Base-by-base conservation (phyloP, 2,888 invertebrate genomes). In the Parnassius glacialis region DNA sequence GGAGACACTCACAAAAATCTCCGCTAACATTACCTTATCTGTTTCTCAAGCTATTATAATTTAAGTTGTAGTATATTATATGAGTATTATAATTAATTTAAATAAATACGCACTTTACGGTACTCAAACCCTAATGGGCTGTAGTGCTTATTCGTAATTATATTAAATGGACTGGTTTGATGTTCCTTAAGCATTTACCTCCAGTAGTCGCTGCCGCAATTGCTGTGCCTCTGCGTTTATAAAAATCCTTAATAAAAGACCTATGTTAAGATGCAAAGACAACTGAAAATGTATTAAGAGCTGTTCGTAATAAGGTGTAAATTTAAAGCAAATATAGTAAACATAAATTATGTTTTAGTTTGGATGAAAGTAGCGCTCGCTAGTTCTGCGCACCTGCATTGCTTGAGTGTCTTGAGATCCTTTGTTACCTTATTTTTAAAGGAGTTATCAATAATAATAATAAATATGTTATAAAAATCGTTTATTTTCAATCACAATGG, bases 121-220 rank as follows among this genome's bases (percentile, higher is more conserved):
- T 47, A 52, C 57, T 47, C 51, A 50, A 48, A 20, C 44, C n/a
- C 45, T 51, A 62, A 48, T 55, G 51, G 41, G 56, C n/a, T 55
- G 43, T 43, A 45, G 44, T 43, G 53, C 20, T 53, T 41, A 48
- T 52, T 52, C 16, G 58, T 62, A 59, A 62, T 62, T 62, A 62
- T 62, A 62, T 62, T 67, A 64, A 64, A 59, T 55, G 59, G 58
- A 70, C 70, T 68, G 72, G 73, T 78, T 83, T 82, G 75, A 79
- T 83, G 83, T 84, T 84, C 84, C 71, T 71, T 67, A 73, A 78
- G 78, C 79, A 83, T 83, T 76, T 74, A 71, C 70, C 65, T 67
- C 67, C 77, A 72, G 79, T 75, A 76, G 80, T 71, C 68, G 72
- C 79, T 79, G 78, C 78, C 74, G 79, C 81, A 76, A 81, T 77